Base-by-base conservation (phyloP, 1,140 invertebrate genomes). In the Tetragnatha versicolor region DNA sequence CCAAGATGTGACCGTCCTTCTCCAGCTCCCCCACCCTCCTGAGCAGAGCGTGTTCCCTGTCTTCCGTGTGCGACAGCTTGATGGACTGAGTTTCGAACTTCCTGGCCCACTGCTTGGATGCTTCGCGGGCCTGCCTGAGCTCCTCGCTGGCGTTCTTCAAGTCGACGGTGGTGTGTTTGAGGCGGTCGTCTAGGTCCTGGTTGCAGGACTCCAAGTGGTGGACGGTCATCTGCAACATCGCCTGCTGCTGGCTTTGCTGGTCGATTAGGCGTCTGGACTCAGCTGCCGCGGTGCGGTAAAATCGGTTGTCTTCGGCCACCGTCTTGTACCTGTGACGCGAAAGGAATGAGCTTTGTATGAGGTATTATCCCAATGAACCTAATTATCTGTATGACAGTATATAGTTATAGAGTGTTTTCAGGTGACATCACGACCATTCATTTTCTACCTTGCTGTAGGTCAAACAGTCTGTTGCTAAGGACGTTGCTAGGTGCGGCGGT, bases 131-230 rank as follows among this genome's bases (percentile, higher is more conserved):
- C 6, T 20, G 20, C 42, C 42, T 47, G 9, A 77, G n/a, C n/a
- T 77, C 22, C 0, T 77, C 49, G 1, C 20, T 6, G 5, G 31
- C 3, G 7, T 14, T 20, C 31, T 77, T 49, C 4, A 37, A 35
- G 7, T 55, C n/a, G 2, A 0, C 1, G 12, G 22, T 17, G 6
- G 66, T 6, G n/a, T 66, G 47, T 6, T 77, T 77, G 4, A 22
- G 29, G 2, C 66, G 29, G 0, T 77, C 61, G 2, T 77, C 73
- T 10, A 65, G 6, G 3, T 37, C 45, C 6, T 53, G n/a, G 25
- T 77, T 77, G 35, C 66, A 42, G 47, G n/a, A 53, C n/a, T 65
- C 53, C 31, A 77, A 20, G 5, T 77, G 73, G 4, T 45, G 6
- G 7, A 66, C 25, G 61, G 51, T 25, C 29, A 65, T 77, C 12